Base-by-base conservation (phyloP, 2,113 vertebrate species). In the Thalassoma bifasciatum region DNA sequence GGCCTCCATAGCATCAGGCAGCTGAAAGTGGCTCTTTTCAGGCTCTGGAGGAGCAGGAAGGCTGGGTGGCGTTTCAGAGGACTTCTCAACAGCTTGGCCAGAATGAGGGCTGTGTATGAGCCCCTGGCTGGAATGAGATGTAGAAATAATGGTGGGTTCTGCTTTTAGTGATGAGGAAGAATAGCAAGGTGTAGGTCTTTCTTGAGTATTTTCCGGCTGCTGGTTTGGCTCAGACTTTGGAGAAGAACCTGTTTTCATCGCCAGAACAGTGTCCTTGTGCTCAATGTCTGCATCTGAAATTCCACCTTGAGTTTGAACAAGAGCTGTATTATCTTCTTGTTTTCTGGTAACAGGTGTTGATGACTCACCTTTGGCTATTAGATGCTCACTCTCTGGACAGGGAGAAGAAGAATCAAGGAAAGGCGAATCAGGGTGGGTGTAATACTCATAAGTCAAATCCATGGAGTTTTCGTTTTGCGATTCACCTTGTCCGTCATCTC, bases 391-490 rank as follows among this genome's bases (percentile, higher is more conserved):
- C 93, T 92, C 89, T 85, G 50, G 93, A 93, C 92, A 94, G 91
- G 0, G 93, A 94, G 66, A 93, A 93, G 88, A 94, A 93, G 86
- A 94, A 96, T 90, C 95, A 95, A 82, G 90, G 90, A 8, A 91
- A 72, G 92, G 90, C 30, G 92, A 92, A 52, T 92, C 90, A 40
- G 92, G 88, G 47, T 89, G 78, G 34, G 74, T 96, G 72, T 96
- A 92, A 83, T 96, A 94, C 83, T 98, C 96, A 72, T 91, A 88
- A 64, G 95, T 95, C 56, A 95, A 93, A 87, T 99, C 97, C 95
- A 96, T 94, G 17, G 96, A 97, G 81, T 97, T 96, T 86, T 99
- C 97, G 11, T 97, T 98, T 70, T 96, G 96, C 89, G 95, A 95
- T 86, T 98, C 95, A 23, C 94, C 92, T 77, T 94, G 95, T 79